Percentiles rank a stretch among this genome's conserved stretches.
phyloP scores from a whole-genome alignment of 2,888 invertebrate species.

The Ypsolopha scabrella region DNA sequence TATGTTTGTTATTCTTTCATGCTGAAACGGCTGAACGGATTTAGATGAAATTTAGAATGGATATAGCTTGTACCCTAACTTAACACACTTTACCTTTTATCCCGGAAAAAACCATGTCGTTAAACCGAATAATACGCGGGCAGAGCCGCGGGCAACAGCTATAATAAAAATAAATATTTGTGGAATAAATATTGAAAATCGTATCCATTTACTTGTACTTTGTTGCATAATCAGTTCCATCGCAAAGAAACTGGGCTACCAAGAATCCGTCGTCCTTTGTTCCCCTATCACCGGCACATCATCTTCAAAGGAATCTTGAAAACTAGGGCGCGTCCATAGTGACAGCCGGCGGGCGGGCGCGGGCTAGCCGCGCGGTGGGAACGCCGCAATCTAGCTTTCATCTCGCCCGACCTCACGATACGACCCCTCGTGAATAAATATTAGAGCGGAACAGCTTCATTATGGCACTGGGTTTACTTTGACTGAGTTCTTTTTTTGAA shows the following conservation, averaged over 20 bases:
- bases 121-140: no score
- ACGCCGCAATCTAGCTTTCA: constrained; percentile 44
- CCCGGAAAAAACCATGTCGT: no score
- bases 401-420: constrained; percentile 45
- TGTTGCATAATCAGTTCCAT: no score
- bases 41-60: no score
- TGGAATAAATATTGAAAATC: no score
- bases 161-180: no score
- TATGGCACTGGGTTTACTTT: not conserved
- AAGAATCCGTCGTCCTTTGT: not conserved
- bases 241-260: constrained; percentile 18
- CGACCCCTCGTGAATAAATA: constrained; percentile 22
- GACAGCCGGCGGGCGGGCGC: constrained; percentile 10
- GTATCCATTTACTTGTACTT: no score
- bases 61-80: no score
- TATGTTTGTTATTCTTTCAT: no score
- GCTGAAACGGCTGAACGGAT: no score
- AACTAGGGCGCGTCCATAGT: constrained; percentile 17
- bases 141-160: no score
- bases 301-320: not conserved
- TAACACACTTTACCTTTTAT: no score
- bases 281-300: constrained; percentile 7
- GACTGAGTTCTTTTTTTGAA: not conserved
- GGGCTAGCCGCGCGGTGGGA: constrained; percentile 13
- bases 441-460: constrained; percentile 3